Percentiles rank a stretch among this genome's conserved stretches.
phyloP scores from a whole-genome alignment of 2,113 vertebrate species.

The Furnarius figulus region DNA sequence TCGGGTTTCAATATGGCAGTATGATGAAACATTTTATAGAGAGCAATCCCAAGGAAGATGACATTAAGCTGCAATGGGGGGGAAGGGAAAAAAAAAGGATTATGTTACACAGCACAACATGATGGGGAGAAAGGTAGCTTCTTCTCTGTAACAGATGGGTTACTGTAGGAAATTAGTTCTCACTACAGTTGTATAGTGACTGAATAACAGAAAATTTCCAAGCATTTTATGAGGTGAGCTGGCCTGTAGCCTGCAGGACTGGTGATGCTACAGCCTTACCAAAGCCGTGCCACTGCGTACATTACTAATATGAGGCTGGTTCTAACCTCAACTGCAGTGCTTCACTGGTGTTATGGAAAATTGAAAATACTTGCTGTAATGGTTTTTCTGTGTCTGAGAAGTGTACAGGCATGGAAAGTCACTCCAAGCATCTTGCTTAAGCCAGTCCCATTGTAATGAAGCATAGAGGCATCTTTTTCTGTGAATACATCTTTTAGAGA shows the following conservation, averaged over 20 bases:
- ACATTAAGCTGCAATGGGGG: slow-evolving; percentile 91
- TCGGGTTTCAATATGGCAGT: slow-evolving; percentile 98
- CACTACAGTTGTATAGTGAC: not conserved
- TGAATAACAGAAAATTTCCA: not conserved
- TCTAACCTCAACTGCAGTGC: not conserved
- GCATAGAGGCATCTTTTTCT: not conserved
- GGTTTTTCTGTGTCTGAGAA: not conserved
- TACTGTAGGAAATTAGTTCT: slow-evolving; percentile 54
- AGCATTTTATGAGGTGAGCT: not conserved
- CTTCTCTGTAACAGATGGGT: not conserved
- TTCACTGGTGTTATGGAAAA: not conserved
- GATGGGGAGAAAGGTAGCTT: not conserved
- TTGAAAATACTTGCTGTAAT: not conserved
- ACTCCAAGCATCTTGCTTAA: not conserved
- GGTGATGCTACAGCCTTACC: not conserved
- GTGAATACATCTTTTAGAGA: not conserved
- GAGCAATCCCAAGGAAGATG: slow-evolving; percentile 97
- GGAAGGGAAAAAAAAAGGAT: not conserved
- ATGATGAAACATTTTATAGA: slow-evolving; percentile 99
- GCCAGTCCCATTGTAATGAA: not conserved
- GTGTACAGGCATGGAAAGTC: not conserved
- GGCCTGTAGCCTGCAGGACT: not conserved
- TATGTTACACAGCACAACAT: not conserved
- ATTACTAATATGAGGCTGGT: not conserved
- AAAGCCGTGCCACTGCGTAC: not conserved